Conservation (phyloP, 2,888 invertebrate species). For the Meta bourneti region DNA sequence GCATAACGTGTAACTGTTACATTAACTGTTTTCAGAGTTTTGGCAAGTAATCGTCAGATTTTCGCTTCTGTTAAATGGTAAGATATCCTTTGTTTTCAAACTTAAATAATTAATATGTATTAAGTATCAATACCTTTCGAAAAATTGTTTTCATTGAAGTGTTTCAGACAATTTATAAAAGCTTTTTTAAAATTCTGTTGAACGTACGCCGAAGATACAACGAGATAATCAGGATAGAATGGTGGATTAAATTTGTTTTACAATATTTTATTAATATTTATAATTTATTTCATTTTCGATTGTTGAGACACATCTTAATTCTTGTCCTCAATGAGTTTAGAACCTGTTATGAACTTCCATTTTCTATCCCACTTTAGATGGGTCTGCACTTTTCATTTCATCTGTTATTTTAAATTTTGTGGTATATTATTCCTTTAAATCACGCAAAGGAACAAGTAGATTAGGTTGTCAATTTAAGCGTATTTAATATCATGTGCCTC, state of each 20-base stretch:
- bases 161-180: not conserved
- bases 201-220: not conserved
- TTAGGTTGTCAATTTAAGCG: too few species aligned
- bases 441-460: too few species aligned
- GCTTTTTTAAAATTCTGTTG: not conserved
- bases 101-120: not conserved
- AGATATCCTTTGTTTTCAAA: not conserved
- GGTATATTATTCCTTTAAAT: too few species aligned
- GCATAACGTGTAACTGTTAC: not conserved
- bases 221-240: not conserved
- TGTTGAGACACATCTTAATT: too few species aligned
- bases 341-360: too few species aligned
- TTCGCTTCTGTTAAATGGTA: not conserved
- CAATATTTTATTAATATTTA: not conserved
- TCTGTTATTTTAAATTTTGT: too few species aligned
- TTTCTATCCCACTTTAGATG: too few species aligned
- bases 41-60: constrained; percentile 18
- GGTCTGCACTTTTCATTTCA: too few species aligned
- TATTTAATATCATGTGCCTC: too few species aligned
- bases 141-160: not conserved
- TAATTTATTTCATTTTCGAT: too few species aligned
- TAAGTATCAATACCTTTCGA: not conserved
- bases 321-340: too few species aligned
- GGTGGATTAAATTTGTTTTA: not conserved
- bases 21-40: constrained; percentile 24